phyloP scores from a whole-genome alignment of 2,113 vertebrate genomes.

The Eclectus roratus region DNA sequence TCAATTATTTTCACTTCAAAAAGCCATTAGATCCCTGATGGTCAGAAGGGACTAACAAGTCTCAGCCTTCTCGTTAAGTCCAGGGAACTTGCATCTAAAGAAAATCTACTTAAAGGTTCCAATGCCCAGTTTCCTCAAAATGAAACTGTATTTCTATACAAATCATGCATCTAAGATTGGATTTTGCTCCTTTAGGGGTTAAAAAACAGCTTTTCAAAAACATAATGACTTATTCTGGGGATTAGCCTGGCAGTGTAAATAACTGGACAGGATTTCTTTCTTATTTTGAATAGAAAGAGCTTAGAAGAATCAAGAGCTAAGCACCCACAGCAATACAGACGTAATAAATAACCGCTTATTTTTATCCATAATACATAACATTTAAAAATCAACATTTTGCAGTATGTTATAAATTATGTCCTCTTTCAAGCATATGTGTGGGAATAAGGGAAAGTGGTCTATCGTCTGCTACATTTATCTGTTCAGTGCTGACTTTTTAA shows the following conservation, averaged over 20 bases:
- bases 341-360: constrained; percentile 4
- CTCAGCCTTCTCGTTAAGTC: neutral
- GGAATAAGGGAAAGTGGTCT: neutral
- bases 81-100: neutral
- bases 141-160: neutral
- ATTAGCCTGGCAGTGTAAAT: neutral
- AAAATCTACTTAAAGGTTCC: neutral
- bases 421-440: neutral
- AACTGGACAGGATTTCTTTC: neutral
- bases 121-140: neutral
- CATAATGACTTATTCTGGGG: neutral
- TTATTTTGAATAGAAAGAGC: neutral
- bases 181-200: neutral
- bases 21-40: neutral
- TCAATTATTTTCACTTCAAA: neutral
- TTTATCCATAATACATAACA: neutral
- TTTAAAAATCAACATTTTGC: constrained; percentile 9
- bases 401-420: neutral
- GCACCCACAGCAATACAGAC: neutral
- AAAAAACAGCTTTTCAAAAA: neutral
- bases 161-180: neutral
- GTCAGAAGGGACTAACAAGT: neutral
- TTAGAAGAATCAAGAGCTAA: neutral
- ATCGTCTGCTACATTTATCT: neutral
- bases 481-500: neutral